Evolutionary conservation across 2,113 vertebrate genomes (phyloP).

Genomic region (Xiphias gladius): DNA sequence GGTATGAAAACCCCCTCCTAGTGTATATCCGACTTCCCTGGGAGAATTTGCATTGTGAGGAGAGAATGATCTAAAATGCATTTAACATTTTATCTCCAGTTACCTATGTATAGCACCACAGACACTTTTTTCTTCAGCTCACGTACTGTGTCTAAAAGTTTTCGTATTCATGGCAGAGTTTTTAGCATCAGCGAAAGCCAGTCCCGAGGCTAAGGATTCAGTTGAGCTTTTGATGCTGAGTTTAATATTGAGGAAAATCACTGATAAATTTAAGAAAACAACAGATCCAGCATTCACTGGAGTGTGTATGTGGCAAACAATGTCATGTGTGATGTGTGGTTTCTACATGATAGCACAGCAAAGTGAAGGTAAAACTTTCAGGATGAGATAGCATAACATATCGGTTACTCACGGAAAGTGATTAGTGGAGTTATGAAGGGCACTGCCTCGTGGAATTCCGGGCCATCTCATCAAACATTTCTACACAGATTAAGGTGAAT

Average conservation of each 20-base stretch:
- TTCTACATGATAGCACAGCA: not conserved
- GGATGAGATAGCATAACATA: slow-evolving; percentile 1
- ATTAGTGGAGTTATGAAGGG: not conserved
- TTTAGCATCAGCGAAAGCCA: slow-evolving; percentile 20
- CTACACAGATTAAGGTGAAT: slow-evolving; percentile 46
- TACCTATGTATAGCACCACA: slow-evolving; percentile 1
- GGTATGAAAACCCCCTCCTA: slow-evolving; percentile 3
- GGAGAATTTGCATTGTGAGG: slow-evolving; percentile 30
- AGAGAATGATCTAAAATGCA: slow-evolving; percentile 37
- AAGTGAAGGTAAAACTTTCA: slow-evolving; percentile 9
- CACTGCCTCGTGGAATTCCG: slow-evolving; percentile 53
- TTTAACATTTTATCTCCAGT: slow-evolving; percentile 50
- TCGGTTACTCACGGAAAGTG: not conserved
- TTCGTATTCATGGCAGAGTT: slow-evolving; percentile 30
- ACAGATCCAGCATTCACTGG: not conserved
- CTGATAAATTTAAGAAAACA: slow-evolving; percentile 38
- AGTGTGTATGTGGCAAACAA: not conserved
- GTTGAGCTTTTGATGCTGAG: slow-evolving; percentile 31
- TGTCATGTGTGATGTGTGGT: not conserved
- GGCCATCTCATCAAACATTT: slow-evolving; percentile 54
- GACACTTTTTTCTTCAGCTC: slow-evolving; percentile 14
- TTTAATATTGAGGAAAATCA: slow-evolving; percentile 31
- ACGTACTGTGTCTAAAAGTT: slow-evolving; percentile 12
- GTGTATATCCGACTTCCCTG: not conserved
- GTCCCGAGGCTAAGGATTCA: slow-evolving; percentile 44